Evolutionary conservation across 2,888 invertebrate genomes (phyloP), one percentile per base, ranked within the genome.

Genomic region (Hirtodrosophila duncani): DNA sequence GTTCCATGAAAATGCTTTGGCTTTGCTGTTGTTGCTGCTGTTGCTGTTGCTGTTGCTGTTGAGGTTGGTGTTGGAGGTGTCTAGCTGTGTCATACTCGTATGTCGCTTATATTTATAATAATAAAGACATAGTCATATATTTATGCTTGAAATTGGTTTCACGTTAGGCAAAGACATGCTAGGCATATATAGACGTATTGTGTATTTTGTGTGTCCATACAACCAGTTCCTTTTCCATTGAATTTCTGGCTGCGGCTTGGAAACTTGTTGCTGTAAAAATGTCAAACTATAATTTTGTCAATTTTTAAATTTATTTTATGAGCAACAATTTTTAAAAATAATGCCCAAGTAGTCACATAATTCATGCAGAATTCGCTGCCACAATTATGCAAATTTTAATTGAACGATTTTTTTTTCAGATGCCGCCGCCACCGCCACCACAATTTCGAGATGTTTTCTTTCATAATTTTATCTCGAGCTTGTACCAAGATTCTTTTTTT

Each of bases 261-360:
- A 66, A 63, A 67, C 67, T 65, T 45, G 70, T 65, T 77, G 74
- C 62, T n/a, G n/a, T n/a, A n/a, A 72, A 68, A 48, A 56, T 50
- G 30, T 29, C 43, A 69, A 66, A 68, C 62, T 71, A 81, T 81
- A 81, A 79, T 74, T 74, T 77, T 77, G 75, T 77, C 81, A 79
- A 64, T 60, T 79, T 79, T 79, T 66, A 57, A 74, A 77, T 77
- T 81, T 77, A 77, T 77, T 81, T 77, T 79, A 77, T 79, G 81
- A 70, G 75, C 67, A 61, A 60, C 62, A 72, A 69, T 74, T 67
- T 74, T 66, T 49, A 29, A 49, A 71, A 67, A 81, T 81, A 81
- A 72, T 80, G 62, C 59, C 71, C 72, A 64, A 68, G 64, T 79
- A 69, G 78, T 78, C 74, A 51, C 74, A 79, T 80, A 82, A 82